Evolutionary conservation across 2,888 invertebrate genomes (phyloP).

Genomic region (Brachypalpus laphriformis): DNA sequence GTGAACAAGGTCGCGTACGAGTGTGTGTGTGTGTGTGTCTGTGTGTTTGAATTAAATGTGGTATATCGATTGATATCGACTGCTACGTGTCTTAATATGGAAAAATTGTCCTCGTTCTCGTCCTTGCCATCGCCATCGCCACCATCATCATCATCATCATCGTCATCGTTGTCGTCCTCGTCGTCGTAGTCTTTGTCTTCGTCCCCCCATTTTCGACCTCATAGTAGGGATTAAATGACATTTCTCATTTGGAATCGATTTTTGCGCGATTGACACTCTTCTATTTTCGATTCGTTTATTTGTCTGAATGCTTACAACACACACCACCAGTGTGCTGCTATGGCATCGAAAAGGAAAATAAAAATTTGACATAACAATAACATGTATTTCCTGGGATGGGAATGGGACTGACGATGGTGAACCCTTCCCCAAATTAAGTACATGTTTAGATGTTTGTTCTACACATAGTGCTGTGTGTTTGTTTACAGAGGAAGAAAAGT

Average conservation of each 20-base stretch:
- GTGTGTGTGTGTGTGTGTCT: constrained; percentile 14
- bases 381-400: constrained; percentile 58
- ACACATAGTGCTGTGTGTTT: constrained; percentile 18
- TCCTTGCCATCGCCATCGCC: constrained; percentile 30
- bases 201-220: constrained; percentile 13
- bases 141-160: constrained; percentile 21
- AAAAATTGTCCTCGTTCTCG: constrained; percentile 63
- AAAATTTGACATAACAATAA: constrained; percentile 66
- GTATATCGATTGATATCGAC: constrained; percentile 55
- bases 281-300: constrained; percentile 60
- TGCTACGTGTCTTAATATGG: constrained; percentile 66
- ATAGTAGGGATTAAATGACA: constrained; percentile 64
- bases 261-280: constrained; percentile 69
- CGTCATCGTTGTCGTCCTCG: constrained; percentile 15
- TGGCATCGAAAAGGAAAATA: constrained; percentile 46
- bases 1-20: constrained; percentile 65
- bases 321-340: constrained; percentile 55
- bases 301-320: constrained; percentile 60
- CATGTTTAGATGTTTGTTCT: constrained; percentile 51
- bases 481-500: constrained; percentile 50
- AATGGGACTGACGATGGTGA: neutral
- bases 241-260: constrained; percentile 72
- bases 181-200: constrained; percentile 30
- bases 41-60: constrained; percentile 68
- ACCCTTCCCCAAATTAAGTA: constrained; percentile 42